Percentiles rank a stretch among this genome's conserved stretches.
Conservation (phyloP, 2,797 vertebrate genomes). For the Sebastes umbrosus region DNA sequence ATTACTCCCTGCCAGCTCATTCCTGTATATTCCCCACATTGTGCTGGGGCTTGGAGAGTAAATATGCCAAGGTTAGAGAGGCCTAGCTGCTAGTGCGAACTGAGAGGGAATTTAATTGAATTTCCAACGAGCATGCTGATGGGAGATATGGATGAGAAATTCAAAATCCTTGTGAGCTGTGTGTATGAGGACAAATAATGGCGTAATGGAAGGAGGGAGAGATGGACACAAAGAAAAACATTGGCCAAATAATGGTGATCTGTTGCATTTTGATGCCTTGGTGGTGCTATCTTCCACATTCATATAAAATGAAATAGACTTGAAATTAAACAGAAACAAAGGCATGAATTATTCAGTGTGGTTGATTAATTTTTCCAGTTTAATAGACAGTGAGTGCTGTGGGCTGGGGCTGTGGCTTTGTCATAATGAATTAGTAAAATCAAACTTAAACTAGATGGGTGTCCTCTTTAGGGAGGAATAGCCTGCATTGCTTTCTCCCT, state of each 20-base stretch:
- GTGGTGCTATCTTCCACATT: constrained; percentile 16
- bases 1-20: constrained; percentile 35
- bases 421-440: constrained; percentile 50
- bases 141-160: constrained; percentile 60
- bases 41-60: constrained; percentile 45
- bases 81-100: constrained; percentile 42
- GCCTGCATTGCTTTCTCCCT: constrained; percentile 13
- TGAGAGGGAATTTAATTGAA: constrained; percentile 69
- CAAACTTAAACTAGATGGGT: constrained; percentile 48
- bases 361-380: constrained; percentile 25
- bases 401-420: constrained; percentile 26
- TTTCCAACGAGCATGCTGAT: constrained; percentile 66
- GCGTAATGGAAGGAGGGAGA: constrained; percentile 9
- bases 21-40: constrained; percentile 47
- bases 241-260: constrained; percentile 10
- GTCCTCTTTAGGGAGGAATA: constrained; percentile 34
- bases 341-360: constrained; percentile 38
- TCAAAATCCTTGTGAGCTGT: constrained; percentile 31
- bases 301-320: constrained; percentile 27
- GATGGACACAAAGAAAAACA: constrained; percentile 4
- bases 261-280: constrained; percentile 13
- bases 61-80: constrained; percentile 66
- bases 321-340: constrained; percentile 42
- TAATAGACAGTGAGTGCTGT: constrained; percentile 31
- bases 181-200: constrained; percentile 41